Conservation (phyloP, 1,140 invertebrate species). For the Pogonus chalceus region DNA sequence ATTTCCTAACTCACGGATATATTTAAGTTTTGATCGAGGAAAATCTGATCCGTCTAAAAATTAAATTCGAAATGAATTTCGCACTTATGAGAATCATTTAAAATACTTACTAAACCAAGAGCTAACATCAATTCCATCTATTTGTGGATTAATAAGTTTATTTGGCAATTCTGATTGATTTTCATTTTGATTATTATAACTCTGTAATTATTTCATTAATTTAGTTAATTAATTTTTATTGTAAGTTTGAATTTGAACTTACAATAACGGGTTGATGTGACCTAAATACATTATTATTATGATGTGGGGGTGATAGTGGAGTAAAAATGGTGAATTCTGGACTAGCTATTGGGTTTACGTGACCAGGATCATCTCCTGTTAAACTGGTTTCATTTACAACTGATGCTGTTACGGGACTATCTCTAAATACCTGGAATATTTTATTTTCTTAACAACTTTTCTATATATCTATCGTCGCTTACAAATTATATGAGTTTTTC, state of each 20-base stretch:
- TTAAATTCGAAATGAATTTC: slow-evolving; percentile 7
- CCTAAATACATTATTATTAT: slow-evolving; percentile 29
- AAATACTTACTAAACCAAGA: slow-evolving; percentile 29
- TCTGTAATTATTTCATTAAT: background rate
- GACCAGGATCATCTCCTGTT: slow-evolving; percentile 24
- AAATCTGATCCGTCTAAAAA: slow-evolving; percentile 52
- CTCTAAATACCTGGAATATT: slow-evolving; percentile 31
- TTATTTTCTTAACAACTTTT: no score
- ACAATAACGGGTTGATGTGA: slow-evolving; percentile 24
- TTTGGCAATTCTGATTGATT: background rate
- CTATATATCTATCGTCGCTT: no score
- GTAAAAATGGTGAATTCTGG: slow-evolving; percentile 35
- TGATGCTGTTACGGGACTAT: slow-evolving; percentile 28
- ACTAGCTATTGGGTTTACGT: slow-evolving; percentile 30
- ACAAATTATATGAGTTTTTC: slow-evolving; percentile 9
- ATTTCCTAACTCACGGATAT: slow-evolving; percentile 69
- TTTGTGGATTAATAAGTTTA: background rate
- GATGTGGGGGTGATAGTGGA: slow-evolving; percentile 26
- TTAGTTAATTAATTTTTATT: background rate
- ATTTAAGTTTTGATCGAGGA: slow-evolving; percentile 67
- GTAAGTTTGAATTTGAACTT: slow-evolving; percentile 12
- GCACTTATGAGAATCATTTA: background rate
- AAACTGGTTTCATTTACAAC: slow-evolving; percentile 18
- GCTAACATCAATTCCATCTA: slow-evolving; percentile 26
- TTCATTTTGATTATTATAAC: slow-evolving; percentile 1